Conservation (phyloP, 2,888 invertebrate species). For the Pyrgus malvae region DNA sequence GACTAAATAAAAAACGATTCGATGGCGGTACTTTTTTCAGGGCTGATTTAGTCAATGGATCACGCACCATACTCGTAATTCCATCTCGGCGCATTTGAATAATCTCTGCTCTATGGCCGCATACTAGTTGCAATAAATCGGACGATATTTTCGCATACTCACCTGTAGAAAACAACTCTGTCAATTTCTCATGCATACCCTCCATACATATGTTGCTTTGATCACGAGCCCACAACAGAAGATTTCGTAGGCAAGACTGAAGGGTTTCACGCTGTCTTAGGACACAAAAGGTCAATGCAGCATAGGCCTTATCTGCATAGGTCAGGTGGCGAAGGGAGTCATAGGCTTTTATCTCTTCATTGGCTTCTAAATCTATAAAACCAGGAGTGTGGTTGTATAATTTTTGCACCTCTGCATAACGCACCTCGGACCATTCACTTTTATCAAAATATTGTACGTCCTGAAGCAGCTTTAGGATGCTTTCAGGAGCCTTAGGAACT, state of each 20-base stretch:
- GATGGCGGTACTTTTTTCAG: slow-evolving; percentile 9
- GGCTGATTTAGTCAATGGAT: not conserved
- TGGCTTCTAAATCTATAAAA: not conserved
- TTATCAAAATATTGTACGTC: not conserved
- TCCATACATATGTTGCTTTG: not conserved
- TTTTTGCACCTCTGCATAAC: not conserved
- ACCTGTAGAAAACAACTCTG: not conserved
- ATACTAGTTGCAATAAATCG: slow-evolving; percentile 6
- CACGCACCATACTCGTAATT: not conserved
- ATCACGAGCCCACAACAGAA: slow-evolving; percentile 21
- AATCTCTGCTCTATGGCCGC: slow-evolving; percentile 12
- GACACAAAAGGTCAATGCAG: not conserved
- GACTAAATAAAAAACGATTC: not conserved
- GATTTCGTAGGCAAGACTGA: slow-evolving; percentile 22
- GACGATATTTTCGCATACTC: not conserved
- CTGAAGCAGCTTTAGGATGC: not conserved
- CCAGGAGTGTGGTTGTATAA: not conserved
- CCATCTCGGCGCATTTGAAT: slow-evolving; percentile 10
- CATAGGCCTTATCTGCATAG: not conserved
- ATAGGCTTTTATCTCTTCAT: not conserved
- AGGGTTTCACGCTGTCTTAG: slow-evolving; percentile 9
- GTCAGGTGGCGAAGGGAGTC: not conserved
- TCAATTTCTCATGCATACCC: not conserved
- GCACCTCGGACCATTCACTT: not conserved
- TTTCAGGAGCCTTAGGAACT: not conserved